phyloP scores from a whole-genome alignment of 1,140 invertebrate genomes.

The Lepidurus apus region DNA sequence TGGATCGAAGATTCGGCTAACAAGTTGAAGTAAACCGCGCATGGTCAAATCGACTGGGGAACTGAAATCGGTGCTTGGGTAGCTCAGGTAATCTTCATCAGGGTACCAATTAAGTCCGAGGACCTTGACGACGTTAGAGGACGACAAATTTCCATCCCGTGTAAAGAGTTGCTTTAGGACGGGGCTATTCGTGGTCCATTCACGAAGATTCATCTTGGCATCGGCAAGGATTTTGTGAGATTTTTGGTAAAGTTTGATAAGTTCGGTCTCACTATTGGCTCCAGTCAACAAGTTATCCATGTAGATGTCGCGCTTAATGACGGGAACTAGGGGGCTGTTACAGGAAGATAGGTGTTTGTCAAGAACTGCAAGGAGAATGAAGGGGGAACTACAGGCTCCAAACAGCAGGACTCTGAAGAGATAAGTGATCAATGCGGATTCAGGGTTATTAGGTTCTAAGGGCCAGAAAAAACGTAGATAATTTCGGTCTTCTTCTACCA shows the following conservation, averaged over 20 bases:
- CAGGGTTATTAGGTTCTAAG: neutral
- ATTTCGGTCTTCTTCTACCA: slow-evolving; percentile 28
- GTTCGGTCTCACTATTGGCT: neutral
- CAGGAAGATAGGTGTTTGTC: neutral
- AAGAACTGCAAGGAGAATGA: slow-evolving; percentile 6
- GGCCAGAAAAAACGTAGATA: slow-evolving; percentile 38
- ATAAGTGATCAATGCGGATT: neutral
- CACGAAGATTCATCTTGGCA: neutral
- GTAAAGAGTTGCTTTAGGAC: neutral
- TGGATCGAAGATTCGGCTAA: neutral
- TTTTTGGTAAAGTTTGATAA: neutral
- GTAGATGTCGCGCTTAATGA: slow-evolving; percentile 2
- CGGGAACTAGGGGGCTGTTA: neutral
- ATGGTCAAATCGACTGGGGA: neutral
- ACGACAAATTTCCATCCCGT: no score
- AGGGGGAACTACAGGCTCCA: neutral
- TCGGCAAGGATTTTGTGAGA: neutral
- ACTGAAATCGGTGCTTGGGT: no score
- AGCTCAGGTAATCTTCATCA: neutral
- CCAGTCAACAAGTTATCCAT: slow-evolving; percentile 8
- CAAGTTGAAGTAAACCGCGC: neutral
- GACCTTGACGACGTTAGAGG: neutral
- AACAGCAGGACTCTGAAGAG: neutral
- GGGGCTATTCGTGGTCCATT: neutral
- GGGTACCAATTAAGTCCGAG: neutral